These are phyloP conservation scores for Galeruca laticollis DNA, from an alignment of 2,888 invertebrate genomes.

Conservation along the genomic window DNA sequence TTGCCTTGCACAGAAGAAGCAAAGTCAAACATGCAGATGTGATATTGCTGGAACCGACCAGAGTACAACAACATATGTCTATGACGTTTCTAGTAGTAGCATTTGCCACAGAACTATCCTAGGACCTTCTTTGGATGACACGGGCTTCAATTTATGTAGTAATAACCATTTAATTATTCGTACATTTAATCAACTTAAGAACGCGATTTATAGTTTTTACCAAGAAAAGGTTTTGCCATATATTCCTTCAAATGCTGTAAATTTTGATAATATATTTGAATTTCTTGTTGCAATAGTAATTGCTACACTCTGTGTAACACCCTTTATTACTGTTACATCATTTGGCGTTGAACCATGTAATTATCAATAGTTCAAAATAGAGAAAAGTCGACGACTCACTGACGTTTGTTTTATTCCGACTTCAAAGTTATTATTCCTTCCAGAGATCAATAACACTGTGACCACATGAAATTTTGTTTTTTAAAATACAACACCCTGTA, in stretches of 20 bases:
- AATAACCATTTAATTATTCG: background rate
- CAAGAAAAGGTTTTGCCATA: background rate
- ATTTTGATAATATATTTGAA: background rate
- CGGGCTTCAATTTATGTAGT: background rate
- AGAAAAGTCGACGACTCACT: no score
- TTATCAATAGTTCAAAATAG: background rate
- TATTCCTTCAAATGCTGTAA: background rate
- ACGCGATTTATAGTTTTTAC: background rate
- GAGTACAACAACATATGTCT: conserved; percentile 16
- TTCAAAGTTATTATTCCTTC: no score
- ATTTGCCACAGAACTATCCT: background rate
- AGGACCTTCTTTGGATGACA: conserved; percentile 10
- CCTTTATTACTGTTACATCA: background rate
- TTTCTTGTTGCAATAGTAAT: background rate
- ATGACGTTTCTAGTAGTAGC: conserved; percentile 3
- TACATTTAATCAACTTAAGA: background rate
- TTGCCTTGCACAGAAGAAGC: background rate
- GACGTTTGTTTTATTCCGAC: no score
- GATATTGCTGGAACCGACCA: conserved; percentile 15
- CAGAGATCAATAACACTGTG: no score
- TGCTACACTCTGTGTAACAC: background rate
- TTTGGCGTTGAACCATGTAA: background rate
- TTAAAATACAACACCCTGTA: no score
- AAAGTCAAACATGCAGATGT: background rate
- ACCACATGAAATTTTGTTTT: no score